phyloP scores from a whole-genome alignment of 2,113 vertebrate species.

The Mirounga angustirostris region DNA sequence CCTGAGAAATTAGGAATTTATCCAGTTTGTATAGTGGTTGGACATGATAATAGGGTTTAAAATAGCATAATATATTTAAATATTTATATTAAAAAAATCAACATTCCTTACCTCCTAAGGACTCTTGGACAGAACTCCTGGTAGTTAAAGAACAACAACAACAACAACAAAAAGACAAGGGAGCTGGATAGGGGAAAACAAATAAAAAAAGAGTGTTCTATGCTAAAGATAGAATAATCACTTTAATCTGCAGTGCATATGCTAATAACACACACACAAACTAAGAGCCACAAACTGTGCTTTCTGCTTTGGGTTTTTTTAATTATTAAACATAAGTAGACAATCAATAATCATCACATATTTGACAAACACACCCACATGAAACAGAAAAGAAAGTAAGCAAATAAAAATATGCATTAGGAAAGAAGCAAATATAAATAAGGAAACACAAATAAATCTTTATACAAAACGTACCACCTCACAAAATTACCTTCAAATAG shows the following conservation, averaged over 20 bases:
- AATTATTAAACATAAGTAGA: background rate
- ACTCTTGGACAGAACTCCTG: background rate
- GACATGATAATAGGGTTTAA: background rate
- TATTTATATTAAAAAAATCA: background rate
- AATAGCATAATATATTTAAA: background rate
- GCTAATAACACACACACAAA: background rate
- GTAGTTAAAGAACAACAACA: background rate
- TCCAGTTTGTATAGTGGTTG: background rate
- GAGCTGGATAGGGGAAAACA: background rate
- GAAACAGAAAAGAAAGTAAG: background rate
- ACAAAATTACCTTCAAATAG: background rate
- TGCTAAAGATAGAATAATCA: background rate
- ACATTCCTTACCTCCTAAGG: background rate
- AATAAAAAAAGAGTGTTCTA: background rate
- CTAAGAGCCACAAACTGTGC: background rate
- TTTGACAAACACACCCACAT: background rate
- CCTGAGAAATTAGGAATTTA: background rate
- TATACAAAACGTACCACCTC: background rate
- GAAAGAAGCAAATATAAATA: conserved; percentile 12
- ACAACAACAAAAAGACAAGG: too few species aligned
- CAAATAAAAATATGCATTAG: background rate
- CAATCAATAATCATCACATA: background rate
- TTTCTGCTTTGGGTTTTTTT: background rate
- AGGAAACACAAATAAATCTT: background rate
- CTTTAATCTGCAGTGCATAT: background rate